phyloP scores from a whole-genome alignment of 2,797 vertebrate genomes.

The Pygocentrus nattereri region DNA sequence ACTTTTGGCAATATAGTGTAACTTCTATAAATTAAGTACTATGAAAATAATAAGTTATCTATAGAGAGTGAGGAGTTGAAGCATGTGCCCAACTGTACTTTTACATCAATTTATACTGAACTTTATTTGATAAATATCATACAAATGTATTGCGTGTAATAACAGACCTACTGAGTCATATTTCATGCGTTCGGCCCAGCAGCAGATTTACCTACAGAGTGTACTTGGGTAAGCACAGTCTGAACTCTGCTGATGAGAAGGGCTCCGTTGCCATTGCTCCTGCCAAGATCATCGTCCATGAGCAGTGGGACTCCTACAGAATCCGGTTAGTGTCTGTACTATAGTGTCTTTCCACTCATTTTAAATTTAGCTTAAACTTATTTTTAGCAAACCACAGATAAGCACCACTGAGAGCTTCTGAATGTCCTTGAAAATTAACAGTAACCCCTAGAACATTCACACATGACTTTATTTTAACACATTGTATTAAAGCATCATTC shows the following conservation, averaged over 20 bases:
- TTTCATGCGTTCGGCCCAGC: slow-evolving; percentile 24
- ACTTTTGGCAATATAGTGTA: no score
- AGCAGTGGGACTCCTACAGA: slow-evolving; percentile 80
- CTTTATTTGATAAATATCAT: background rate
- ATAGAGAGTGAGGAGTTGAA: no score
- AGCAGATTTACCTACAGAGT: slow-evolving; percentile 85
- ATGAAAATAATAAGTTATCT: no score
- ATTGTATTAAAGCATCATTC: background rate
- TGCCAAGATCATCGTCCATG: slow-evolving; percentile 78
- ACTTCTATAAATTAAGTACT: no score
- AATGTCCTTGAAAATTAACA: background rate
- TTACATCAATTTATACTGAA: no score
- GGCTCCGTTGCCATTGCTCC: slow-evolving; percentile 78
- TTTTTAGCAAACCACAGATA: no score
- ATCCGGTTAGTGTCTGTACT: slow-evolving; percentile 72
- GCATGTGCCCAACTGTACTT: no score
- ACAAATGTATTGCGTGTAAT: background rate
- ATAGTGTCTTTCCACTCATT: no score
- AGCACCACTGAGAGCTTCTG: no score
- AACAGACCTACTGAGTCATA: background rate
- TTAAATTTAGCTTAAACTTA: no score
- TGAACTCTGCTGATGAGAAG: slow-evolving; percentile 65
- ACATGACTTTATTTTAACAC: no score
- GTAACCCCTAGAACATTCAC: no score
- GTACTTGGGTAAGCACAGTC: slow-evolving; percentile 83